A percentile compares a stretch with the other conserved stretches of the same genome.
phyloP scores from a whole-genome alignment of 2,888 invertebrate genomes.

The Caenorhabditis imperialis region DNA sequence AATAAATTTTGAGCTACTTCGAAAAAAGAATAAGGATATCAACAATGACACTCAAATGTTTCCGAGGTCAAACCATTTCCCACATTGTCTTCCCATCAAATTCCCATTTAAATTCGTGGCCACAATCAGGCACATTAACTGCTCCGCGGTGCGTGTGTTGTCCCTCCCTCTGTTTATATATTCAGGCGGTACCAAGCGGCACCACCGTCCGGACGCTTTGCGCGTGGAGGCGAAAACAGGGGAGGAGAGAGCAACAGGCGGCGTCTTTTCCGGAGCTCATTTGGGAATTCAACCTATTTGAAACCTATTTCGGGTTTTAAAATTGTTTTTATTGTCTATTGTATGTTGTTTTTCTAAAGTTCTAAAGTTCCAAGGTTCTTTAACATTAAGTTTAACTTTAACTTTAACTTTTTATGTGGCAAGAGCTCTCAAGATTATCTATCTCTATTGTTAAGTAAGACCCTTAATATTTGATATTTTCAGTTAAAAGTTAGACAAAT shows the following conservation, averaged over 20 bases:
- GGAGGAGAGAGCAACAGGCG: slow-evolving; percentile 39
- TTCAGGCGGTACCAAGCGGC: slow-evolving; percentile 48
- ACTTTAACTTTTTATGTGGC: too few relatives aligned
- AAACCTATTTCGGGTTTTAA: too few relatives aligned
- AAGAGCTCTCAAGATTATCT: too few relatives aligned
- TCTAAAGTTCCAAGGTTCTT: background rate
- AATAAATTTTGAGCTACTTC: too few relatives aligned
- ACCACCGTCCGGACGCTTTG: slow-evolving; percentile 32
- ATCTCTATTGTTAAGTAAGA: too few relatives aligned
- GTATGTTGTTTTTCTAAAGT: background rate
- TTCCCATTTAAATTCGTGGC: slow-evolving; percentile 19
- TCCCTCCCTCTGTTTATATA: slow-evolving; percentile 41
- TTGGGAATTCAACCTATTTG: background rate
- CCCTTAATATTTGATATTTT: too few relatives aligned
- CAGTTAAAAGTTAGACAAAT: too few relatives aligned
- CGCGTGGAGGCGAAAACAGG: slow-evolving; percentile 17
- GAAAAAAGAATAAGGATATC: too few relatives aligned
- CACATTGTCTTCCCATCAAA: slow-evolving; percentile 9
- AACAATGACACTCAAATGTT: background rate
- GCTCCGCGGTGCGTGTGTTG: background rate
- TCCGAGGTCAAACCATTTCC: background rate
- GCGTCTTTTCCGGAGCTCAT: slow-evolving; percentile 18
- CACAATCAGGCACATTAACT: too few relatives aligned
- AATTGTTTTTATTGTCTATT: slow-evolving; percentile 1
- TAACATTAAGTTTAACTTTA: background rate